phyloP scores from a whole-genome alignment of 2,797 vertebrate species.

The Gambelia wislizenii region DNA sequence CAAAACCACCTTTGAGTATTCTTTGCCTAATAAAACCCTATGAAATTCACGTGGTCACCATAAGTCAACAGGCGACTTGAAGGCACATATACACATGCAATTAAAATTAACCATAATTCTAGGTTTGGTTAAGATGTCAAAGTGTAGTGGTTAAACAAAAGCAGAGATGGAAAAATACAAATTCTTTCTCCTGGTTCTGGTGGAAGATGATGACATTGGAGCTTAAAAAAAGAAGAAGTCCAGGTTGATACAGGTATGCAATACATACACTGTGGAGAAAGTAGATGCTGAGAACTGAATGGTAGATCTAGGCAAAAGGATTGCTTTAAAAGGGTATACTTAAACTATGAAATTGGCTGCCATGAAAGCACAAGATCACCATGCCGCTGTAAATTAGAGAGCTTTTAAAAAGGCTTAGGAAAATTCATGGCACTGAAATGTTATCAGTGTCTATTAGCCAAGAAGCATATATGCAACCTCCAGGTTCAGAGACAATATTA shows the following conservation, averaged over 20 bases:
- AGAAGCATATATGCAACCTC: too few relatives aligned
- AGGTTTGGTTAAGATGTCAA: not conserved
- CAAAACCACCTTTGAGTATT: too few relatives aligned
- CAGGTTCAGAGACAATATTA: not conserved
- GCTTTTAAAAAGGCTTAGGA: not conserved
- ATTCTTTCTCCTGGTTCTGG: not conserved
- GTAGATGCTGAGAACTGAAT: too few relatives aligned
- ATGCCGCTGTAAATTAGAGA: not conserved
- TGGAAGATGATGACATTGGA: not conserved
- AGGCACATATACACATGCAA: too few relatives aligned
- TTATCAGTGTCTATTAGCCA: too few relatives aligned
- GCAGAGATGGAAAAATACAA: not conserved
- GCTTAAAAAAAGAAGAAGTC: too few relatives aligned
- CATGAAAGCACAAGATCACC: not conserved
- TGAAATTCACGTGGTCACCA: too few relatives aligned
- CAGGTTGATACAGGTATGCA: too few relatives aligned
- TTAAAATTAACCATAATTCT: not conserved
- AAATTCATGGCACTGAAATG: too few relatives aligned
- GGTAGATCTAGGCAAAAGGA: not conserved
- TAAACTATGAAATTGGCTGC: not conserved
- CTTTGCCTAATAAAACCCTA: too few relatives aligned
- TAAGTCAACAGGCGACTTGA: too few relatives aligned
- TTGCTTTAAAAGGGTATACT: too few relatives aligned
- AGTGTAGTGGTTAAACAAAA: not conserved
- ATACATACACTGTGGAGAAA: not conserved